A percentile compares a stretch with the other conserved stretches of the same genome.
Conservation (phyloP, 2,797 vertebrate genomes). For the Melanotaenia pygmaea region DNA sequence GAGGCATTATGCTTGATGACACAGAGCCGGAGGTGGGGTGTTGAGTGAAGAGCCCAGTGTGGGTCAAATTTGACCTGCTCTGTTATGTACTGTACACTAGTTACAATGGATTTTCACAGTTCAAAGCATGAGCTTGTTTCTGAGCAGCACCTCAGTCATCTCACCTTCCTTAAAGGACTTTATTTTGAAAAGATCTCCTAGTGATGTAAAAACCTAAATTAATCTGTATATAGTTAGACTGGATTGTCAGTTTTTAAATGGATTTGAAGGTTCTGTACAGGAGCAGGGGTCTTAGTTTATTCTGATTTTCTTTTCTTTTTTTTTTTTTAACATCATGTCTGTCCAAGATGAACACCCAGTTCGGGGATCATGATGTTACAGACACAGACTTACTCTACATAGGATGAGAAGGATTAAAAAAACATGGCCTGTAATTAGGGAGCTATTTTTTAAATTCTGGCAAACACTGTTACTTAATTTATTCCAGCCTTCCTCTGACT, state of each 20-base stretch:
- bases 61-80: neutral
- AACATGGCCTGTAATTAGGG: neutral
- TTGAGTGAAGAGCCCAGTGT: conserved; percentile 22
- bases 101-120: neutral
- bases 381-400: neutral
- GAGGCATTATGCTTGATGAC: conserved; percentile 29
- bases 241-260: neutral
- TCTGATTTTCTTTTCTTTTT: neutral
- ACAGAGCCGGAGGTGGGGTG: conserved; percentile 25
- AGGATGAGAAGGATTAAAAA: neutral
- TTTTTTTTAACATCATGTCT: neutral
- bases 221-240: neutral
- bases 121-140: conserved; percentile 1
- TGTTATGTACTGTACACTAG: neutral
- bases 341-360: neutral
- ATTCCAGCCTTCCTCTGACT: neutral
- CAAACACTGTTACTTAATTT: neutral
- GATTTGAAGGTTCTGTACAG: neutral
- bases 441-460: neutral
- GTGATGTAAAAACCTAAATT: neutral
- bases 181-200: neutral
- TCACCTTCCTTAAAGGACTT: neutral
- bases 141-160: neutral
- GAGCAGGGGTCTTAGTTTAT: neutral
- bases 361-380: neutral